These are phyloP conservation scores for Spheniscus humboldti DNA, from an alignment of 2,797 vertebrate genomes.

Conservation along the genomic window DNA sequence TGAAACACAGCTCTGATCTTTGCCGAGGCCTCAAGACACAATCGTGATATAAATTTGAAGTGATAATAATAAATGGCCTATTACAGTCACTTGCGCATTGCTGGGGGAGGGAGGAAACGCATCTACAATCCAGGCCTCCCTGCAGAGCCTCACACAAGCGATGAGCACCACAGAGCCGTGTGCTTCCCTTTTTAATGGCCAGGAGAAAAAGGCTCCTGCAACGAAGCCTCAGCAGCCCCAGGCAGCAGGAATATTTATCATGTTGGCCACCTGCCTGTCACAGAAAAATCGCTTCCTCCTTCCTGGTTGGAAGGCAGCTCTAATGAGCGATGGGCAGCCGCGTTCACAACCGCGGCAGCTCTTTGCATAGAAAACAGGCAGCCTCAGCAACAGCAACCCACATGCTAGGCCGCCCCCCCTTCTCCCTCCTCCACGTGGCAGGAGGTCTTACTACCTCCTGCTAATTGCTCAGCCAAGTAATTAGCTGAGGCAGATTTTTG, in stretches of 20 bases:
- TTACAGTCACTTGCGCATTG: background rate
- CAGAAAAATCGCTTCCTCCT: constrained; percentile 31
- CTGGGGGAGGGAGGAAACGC: background rate
- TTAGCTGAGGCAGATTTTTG: background rate
- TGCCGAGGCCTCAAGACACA: background rate
- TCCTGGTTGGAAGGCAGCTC: background rate
- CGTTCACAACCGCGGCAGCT: background rate
- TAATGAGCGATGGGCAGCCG: constrained; percentile 25
- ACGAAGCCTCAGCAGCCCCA: constrained; percentile 17
- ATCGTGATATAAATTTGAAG: background rate
- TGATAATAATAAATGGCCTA: constrained; percentile 42
- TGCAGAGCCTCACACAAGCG: background rate
- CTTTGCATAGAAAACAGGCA: background rate
- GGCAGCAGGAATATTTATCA: constrained; percentile 35
- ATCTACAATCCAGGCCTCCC: background rate
- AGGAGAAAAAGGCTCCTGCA: background rate
- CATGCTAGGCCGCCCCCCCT: background rate
- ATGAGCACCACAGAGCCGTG: background rate
- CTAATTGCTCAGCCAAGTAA: constrained; percentile 8
- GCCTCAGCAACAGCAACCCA: background rate
- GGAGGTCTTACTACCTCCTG: background rate
- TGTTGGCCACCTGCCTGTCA: constrained; percentile 42
- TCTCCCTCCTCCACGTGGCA: background rate
- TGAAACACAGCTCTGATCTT: background rate
- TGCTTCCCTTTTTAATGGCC: background rate